Conservation (phyloP, 2,888 invertebrate genomes). For the Amphipoea oculea region DNA sequence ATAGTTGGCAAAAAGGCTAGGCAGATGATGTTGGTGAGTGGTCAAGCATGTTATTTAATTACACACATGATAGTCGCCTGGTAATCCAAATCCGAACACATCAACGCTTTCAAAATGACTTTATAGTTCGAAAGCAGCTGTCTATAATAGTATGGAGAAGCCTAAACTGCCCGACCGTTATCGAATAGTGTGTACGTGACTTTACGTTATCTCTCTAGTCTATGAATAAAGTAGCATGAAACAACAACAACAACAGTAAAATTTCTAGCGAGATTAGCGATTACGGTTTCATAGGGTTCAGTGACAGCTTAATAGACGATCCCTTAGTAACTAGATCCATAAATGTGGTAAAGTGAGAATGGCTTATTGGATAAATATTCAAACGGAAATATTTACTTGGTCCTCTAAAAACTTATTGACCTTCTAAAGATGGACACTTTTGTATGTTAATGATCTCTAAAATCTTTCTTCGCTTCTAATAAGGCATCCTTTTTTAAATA, state of each 20-base stretch:
- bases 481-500: neutral
- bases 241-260: slow-evolving; percentile 30
- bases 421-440: neutral
- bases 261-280: slow-evolving; percentile 21
- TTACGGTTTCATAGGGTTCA: slow-evolving; percentile 26
- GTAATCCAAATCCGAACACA: neutral
- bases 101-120: neutral
- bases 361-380: neutral
- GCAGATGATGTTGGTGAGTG: too few species aligned
- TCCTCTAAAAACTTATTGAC: neutral
- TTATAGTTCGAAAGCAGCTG: neutral
- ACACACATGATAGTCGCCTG: too few species aligned
- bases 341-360: neutral
- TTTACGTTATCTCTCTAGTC: slow-evolving; percentile 28
- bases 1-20: too few species aligned
- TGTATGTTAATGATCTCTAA: neutral
- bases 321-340: neutral
- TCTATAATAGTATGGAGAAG: neutral
- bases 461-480: neutral
- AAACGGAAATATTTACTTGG: neutral
- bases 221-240: slow-evolving; percentile 33
- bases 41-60: too few species aligned
- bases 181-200: slow-evolving; percentile 31
- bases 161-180: neutral
- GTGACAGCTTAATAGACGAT: neutral